These are phyloP conservation scores for Catharus minimus DNA, from an alignment of 2,113 vertebrate species.

Conservation along the genomic window DNA sequence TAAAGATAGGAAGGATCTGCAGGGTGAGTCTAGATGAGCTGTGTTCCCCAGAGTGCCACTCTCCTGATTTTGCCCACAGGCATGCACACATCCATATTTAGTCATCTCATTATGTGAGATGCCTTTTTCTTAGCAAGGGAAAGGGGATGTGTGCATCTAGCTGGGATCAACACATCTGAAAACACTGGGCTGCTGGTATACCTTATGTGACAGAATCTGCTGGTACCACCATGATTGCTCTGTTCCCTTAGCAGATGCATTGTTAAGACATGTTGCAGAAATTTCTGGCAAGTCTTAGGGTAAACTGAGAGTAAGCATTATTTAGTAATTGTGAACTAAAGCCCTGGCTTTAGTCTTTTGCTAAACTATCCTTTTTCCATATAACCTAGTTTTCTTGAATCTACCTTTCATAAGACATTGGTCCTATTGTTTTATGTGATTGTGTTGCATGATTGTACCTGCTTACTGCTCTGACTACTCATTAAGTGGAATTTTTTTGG, in stretches of 20 bases:
- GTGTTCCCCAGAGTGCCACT: fast-evolving
- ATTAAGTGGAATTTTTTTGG: neutral
- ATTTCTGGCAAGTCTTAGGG: neutral
- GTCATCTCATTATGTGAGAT: neutral
- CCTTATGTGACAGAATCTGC: neutral
- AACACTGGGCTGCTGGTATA: neutral
- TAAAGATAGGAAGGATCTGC: neutral
- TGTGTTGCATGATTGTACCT: neutral
- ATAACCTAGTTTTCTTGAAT: neutral
- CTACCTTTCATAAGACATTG: neutral
- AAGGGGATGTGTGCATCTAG: neutral
- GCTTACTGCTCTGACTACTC: neutral
- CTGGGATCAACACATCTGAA: neutral
- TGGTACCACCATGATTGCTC: neutral
- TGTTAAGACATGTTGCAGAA: neutral
- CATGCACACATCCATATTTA: neutral
- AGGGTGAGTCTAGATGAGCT: neutral
- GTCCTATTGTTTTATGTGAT: neutral
- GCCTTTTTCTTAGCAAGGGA: neutral
- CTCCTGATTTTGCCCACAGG: neutral
- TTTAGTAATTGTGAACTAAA: neutral
- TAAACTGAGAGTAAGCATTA: neutral
- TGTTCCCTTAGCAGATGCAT: neutral
- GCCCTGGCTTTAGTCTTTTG: neutral
- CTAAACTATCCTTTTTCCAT: neutral